Evolutionary conservation across 2,888 invertebrate species (phyloP), one percentile per base, ranked within the genome.

Genomic region (Tinea semifulvella): DNA sequence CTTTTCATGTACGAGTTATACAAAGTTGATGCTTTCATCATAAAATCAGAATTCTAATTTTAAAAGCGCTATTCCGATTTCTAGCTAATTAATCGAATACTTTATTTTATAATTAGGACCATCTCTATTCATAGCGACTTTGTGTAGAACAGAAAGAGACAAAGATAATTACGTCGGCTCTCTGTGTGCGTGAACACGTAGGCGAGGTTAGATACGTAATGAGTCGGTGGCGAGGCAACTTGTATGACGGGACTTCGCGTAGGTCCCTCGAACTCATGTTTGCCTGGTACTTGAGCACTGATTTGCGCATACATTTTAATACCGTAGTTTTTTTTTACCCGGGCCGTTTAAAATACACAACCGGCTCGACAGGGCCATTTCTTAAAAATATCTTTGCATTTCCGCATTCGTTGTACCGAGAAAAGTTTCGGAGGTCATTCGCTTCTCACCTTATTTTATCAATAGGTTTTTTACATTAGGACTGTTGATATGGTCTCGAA

Each of bases 221-320:
- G 60, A 63, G 57, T 51, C 54, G 55, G 60, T 57, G 52, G 57
- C 16, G 5, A 2, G 42, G 10, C 55, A 57, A 64, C 64, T 65
- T 53, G 65, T 63, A 60, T 59, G 63, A 60, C 65, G 60, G 61
- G 56, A 25, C 57, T 48, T 57, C 57, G n/a, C n/a, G n/a, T n/a
- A n/a, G n/a, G n/a, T 68, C 68, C 58, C 61, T 53, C 50, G 54
- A 51, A 52, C 52, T 64, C 67, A 70, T 80, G 71, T 53, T 52
- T 56, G 53, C 79, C 75, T 76, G 70, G 77, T 80, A 74, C 65
- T 57, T 65, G 54, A 61, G 59, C 66, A 69, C 74, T 75, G 64
- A 71, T 72, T 74, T 69, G 72, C 71, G 71, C 76, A 72, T 76
- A 73, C 70, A 73, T 75, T 76, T 79, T 67, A 69, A 63, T 75